Evolutionary conservation across 2,113 vertebrate species (phyloP).

Genomic region (Labrus mixtus): DNA sequence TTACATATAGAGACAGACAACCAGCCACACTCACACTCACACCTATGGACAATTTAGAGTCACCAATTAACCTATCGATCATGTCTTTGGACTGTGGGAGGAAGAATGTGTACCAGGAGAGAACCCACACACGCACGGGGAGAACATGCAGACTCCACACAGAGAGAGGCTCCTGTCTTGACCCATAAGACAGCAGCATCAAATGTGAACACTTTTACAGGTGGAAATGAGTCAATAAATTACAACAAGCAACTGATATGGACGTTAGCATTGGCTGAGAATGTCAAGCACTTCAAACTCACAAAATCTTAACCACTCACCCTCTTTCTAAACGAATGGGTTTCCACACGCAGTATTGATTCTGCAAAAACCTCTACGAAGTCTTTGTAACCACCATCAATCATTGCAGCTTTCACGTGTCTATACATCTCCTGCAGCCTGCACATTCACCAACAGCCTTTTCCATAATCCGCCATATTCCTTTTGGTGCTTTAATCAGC

Average conservation of each 20-base stretch:
- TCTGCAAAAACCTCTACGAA: neutral
- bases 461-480: conserved; percentile 43
- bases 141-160: no score
- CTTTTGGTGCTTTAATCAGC: conserved; percentile 55
- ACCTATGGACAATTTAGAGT: no score
- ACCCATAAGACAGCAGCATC: neutral
- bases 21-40: no score
- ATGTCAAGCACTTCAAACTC: neutral
- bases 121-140: no score
- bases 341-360: neutral
- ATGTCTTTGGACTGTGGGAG: no score
- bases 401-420: neutral
- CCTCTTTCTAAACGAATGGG: neutral
- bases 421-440: conserved; percentile 16
- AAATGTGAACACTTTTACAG: neutral
- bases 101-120: no score
- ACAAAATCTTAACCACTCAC: neutral
- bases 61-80: no score
- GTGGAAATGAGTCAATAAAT: neutral
- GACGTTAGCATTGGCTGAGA: neutral
- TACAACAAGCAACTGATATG: neutral
- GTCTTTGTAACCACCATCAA: neutral
- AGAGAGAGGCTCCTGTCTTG: neutral
- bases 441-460: conserved; percentile 47
- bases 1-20: no score